Conservation (phyloP, 2,113 vertebrate species). For the Cervus canadensis region DNA sequence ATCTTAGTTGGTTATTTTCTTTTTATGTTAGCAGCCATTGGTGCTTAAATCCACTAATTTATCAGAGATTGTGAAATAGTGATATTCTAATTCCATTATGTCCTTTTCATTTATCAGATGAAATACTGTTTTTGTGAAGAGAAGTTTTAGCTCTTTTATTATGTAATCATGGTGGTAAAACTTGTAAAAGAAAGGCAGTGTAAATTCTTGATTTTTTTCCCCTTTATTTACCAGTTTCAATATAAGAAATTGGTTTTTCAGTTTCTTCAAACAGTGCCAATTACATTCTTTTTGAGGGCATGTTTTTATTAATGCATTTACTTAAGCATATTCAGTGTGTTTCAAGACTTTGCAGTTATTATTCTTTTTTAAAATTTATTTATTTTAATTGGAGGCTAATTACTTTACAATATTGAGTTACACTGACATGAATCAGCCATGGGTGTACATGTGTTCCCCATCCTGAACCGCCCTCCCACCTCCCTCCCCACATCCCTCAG, state of each 20-base stretch:
- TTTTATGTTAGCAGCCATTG: background rate
- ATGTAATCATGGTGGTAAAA: background rate
- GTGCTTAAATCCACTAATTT: background rate
- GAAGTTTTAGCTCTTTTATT: background rate
- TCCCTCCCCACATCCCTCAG: background rate
- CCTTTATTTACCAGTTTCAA: background rate
- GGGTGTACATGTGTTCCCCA: too few species aligned
- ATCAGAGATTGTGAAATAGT: background rate
- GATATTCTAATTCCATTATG: background rate
- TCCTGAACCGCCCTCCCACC: accelerated
- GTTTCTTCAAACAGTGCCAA: background rate
- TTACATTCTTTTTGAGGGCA: background rate
- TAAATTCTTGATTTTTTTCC: background rate
- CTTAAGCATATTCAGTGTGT: background rate
- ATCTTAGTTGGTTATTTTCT: background rate
- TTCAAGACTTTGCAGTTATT: background rate
- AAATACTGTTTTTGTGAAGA: background rate
- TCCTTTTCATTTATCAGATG: background rate
- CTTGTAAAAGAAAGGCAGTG: background rate
- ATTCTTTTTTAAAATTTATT: background rate
- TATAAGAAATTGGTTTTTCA: background rate
- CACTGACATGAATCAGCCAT: too few species aligned
- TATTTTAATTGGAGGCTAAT: background rate
- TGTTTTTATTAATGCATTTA: background rate
- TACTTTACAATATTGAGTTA: too few species aligned